Evolutionary conservation across 2,113 vertebrate genomes (phyloP).

Genomic region (Cyprinodon variegatus): DNA sequence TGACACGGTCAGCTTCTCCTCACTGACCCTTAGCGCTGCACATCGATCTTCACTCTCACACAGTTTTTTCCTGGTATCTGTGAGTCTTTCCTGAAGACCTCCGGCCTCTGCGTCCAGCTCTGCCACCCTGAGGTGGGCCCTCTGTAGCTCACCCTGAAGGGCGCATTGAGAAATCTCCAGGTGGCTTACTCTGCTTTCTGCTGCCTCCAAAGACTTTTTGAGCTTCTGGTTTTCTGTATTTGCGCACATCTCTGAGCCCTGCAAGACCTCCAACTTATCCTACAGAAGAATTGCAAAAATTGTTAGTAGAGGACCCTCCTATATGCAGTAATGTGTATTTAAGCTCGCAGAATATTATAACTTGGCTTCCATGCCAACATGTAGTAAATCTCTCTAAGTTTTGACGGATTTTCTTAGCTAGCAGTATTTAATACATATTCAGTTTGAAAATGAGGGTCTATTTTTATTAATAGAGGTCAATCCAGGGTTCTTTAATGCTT

Average conservation of each 20-base stretch:
- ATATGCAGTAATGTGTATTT: background rate
- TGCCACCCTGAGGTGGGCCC: conserved; percentile 65
- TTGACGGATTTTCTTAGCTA: too few species aligned
- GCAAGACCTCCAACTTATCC: conserved; percentile 72
- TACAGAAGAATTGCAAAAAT: conserved; percentile 28
- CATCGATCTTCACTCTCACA: conserved; percentile 75
- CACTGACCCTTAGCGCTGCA: conserved; percentile 60
- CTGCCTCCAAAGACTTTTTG: conserved; percentile 75
- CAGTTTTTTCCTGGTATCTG: conserved; percentile 72
- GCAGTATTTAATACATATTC: too few species aligned
- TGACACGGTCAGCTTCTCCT: conserved; percentile 67
- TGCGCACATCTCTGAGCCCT: conserved; percentile 57
- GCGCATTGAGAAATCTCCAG: conserved; percentile 75
- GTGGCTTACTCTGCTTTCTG: conserved; percentile 66
- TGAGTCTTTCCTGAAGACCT: conserved; percentile 72
- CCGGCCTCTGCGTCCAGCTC: conserved; percentile 76
- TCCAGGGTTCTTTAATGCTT: too few species aligned
- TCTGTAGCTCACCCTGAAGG: conserved; percentile 80
- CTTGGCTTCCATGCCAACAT: background rate
- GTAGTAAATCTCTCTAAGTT: too few species aligned
- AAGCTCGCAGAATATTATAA: background rate
- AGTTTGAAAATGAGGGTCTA: too few species aligned
- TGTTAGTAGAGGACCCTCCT: background rate
- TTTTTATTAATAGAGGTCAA: too few species aligned
- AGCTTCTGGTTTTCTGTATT: conserved; percentile 71